phyloP scores from a whole-genome alignment of 2,797 vertebrate species.

The Poecilia wingei region DNA sequence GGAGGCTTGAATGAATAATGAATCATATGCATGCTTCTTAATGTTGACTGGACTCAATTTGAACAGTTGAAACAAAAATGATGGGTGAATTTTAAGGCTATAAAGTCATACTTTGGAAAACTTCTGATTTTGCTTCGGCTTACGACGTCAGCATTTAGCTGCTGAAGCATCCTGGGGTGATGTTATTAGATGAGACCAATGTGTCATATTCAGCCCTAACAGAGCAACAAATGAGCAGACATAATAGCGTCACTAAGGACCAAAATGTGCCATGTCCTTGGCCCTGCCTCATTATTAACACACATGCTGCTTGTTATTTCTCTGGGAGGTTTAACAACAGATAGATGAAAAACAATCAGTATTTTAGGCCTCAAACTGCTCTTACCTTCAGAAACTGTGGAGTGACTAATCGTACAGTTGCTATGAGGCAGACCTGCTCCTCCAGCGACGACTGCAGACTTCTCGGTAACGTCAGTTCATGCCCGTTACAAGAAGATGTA shows the following conservation, averaged over 20 bases:
- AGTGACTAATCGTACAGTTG: conserved; percentile 88
- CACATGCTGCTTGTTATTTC: neutral
- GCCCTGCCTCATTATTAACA: conserved; percentile 1
- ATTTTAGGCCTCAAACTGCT: neutral
- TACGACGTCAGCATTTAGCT: neutral
- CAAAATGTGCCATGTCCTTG: neutral
- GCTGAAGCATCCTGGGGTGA: neutral
- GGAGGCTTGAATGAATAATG: neutral
- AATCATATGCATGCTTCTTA: neutral
- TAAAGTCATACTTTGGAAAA: neutral
- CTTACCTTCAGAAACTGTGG: conserved; percentile 88
- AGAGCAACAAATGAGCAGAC: conserved; percentile 11
- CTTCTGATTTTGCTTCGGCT: neutral
- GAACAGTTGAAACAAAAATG: neutral
- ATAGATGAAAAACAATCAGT: neutral
- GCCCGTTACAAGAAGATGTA: conserved; percentile 86
- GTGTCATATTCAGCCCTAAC: neutral
- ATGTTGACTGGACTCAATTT: neutral
- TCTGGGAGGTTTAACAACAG: conserved; percentile 2
- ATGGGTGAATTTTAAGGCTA: neutral
- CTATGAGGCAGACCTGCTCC: conserved; percentile 91
- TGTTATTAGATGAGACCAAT: neutral
- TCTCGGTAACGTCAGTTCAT: conserved; percentile 82
- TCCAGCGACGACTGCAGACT: conserved; percentile 86
- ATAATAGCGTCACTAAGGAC: neutral